Evolutionary conservation across 2,797 vertebrate genomes (phyloP).

Genomic region (Monodelphis domestica): DNA sequence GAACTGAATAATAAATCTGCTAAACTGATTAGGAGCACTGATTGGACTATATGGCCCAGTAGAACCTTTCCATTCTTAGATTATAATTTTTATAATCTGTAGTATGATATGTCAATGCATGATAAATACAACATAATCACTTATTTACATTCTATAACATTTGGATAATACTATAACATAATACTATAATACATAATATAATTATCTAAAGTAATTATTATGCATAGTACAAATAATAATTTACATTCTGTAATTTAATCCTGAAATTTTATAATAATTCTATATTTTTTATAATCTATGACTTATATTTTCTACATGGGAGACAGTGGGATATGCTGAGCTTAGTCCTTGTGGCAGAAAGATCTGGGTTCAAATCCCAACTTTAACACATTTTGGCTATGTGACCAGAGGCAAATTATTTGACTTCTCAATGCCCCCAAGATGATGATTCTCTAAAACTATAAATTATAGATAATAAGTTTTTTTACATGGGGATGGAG

Average conservation of each 20-base stretch:
- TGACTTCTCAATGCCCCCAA: background rate
- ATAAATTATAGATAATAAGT: background rate
- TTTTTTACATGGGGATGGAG: background rate
- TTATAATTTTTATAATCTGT: background rate
- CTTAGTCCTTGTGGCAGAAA: background rate
- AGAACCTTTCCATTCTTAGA: background rate
- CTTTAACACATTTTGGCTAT: background rate
- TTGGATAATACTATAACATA: too few species aligned
- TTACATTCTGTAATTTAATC: too few species aligned
- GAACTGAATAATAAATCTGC: background rate
- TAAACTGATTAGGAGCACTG: background rate
- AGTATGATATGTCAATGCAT: background rate
- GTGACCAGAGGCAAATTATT: background rate
- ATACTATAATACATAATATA: too few species aligned
- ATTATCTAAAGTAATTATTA: too few species aligned
- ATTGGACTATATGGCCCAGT: background rate
- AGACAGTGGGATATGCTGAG: background rate
- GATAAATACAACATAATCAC: too few species aligned
- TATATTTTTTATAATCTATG: background rate
- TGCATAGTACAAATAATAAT: too few species aligned
- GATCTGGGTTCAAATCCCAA: background rate
- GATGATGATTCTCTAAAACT: background rate
- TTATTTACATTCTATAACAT: too few species aligned
- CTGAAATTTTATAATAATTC: too few species aligned
- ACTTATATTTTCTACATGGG: background rate